phyloP scores from a whole-genome alignment of 2,797 vertebrate species.

The Gobionotothen gibberifrons region DNA sequence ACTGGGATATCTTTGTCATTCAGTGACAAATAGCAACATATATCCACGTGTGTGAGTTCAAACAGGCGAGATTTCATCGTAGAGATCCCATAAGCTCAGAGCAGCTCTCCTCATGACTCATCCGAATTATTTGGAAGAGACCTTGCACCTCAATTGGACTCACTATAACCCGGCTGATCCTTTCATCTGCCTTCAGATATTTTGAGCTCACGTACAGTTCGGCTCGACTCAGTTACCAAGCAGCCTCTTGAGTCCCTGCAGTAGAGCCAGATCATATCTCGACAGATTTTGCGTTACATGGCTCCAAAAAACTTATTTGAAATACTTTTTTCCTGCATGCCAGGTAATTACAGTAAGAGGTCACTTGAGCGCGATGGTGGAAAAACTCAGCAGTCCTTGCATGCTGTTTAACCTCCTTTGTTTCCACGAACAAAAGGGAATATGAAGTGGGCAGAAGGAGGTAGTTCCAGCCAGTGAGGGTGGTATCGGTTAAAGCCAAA shows the following conservation, averaged over 20 bases:
- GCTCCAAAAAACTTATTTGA: slow-evolving; percentile 20
- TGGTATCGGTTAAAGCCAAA: slow-evolving; percentile 28
- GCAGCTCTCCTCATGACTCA: slow-evolving; percentile 36
- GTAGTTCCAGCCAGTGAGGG: slow-evolving; percentile 45
- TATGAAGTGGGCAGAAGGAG: slow-evolving; percentile 28
- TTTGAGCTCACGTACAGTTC: slow-evolving; percentile 61
- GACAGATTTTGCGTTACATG: slow-evolving; percentile 22
- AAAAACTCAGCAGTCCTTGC: slow-evolving; percentile 26
- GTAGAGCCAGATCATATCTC: slow-evolving; percentile 43
- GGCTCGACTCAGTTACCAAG: slow-evolving; percentile 38
- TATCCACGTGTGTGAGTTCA: background rate
- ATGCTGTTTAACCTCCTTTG: slow-evolving; percentile 14
- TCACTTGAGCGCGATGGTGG: slow-evolving; percentile 20
- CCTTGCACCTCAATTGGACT: slow-evolving; percentile 9
- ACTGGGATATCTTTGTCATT: slow-evolving; percentile 14
- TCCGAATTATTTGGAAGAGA: slow-evolving; percentile 39
- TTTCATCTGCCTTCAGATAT: slow-evolving; percentile 62
- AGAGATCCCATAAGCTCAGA: slow-evolving; percentile 47
- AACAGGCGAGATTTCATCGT: slow-evolving; percentile 23
- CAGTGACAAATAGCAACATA: background rate
- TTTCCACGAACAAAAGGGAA: slow-evolving; percentile 49
- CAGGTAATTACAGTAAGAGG: slow-evolving; percentile 5
- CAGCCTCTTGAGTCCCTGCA: slow-evolving; percentile 31
- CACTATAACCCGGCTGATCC: slow-evolving; percentile 44
- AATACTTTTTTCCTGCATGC: slow-evolving; percentile 21